Base-by-base conservation (phyloP, 2,888 invertebrate species). In the Dolichopus griseipennis region DNA sequence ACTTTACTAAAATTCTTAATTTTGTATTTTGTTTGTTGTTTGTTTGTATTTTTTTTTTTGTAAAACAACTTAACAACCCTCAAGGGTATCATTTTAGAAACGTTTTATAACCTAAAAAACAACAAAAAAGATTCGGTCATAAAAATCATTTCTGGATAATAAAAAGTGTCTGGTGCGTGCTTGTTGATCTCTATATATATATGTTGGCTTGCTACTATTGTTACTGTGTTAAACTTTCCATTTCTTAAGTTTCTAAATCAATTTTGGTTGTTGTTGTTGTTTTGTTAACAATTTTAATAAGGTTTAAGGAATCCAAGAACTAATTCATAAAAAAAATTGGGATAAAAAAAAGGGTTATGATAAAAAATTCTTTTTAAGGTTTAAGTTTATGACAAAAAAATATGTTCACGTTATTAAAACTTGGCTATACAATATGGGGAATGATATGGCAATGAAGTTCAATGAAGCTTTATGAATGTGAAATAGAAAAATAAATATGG, bases 131-230 rank as follows among this genome's bases (percentile, higher is more conserved):
- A 52, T n/a, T 52, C 52, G 52, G 52, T 52, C 52, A 52, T 52
- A 52, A 52, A 52, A 52, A 52, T 52, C 52, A 52, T 52, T 52
- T 52, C 52, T 52, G 15, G 52, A 52, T 52, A 52, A 52, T 52
- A 52, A 52, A 52, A 52, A 52, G 52, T 52, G 52, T 52, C 52
- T 52, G 52, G n/a, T 52, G 52, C 52, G 52, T 52, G 52, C 52
- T 52, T 52, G 52, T 52, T 52, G 52, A 52, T 52, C 15, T 52
- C 52, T 18, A 37, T 34, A 34, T 34, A 7, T 34, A 5, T 34
- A 7, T 37, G 8, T 37, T 37, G 37, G 12, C 37, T 37, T 12
- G 8, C n/a, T n/a, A 37, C 5, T 27, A 5, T 27, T 27, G 27
- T 27, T 27, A 27, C 2, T 27, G 27, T 27, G 27, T 27, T 27